Evolutionary conservation across 1,140 invertebrate species (phyloP), one percentile per base, ranked within the genome.

Genomic region (Cardiocondyla obscurior): DNA sequence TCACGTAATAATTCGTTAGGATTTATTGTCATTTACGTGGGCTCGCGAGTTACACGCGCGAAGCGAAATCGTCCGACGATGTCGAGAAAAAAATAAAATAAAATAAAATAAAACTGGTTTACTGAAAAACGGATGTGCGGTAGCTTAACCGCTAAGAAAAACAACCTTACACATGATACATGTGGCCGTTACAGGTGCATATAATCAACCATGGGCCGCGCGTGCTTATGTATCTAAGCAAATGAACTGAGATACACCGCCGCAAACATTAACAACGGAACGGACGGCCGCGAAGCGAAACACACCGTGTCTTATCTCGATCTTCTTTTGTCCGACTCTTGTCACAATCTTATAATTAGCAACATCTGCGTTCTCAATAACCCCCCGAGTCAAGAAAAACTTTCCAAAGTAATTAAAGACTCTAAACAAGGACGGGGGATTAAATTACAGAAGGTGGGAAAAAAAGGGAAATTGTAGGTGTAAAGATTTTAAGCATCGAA

Each of bases 241-340:
- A 86, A 86, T 64, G 62, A 85, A 53, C 55, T 33, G 8, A 74
- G 49, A 82, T 77, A 65, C 44, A 42, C 55, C 30, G 14, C 30
- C 44, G 60, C 36, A 57, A 81, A 81, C 53, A 36, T 49, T 3
- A 1, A 22, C 30, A n/a, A 28, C 36, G 5, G 19, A 33, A 86
- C 69, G 62, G 25, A 67, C 16, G 53, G 53, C 51, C 10, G 42
- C 8, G n/a, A 12, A 42, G 28, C 55, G 49, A 46, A 46, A 25
- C 39, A 22, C 10, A 28, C 14, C 84, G 72, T 86, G 84, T 62
- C 81, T 86, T 87, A 85, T 87, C 85, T 72, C 14, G 39, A 16
- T 8, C 22, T 57, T 51, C 49, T 33, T 64, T 53, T 74, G 6
- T 62, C 44, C 57, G 51, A 49, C 36, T 53, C 5, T 33, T 25